A percentile compares a stretch with the other conserved stretches of the same genome.
These are phyloP conservation scores for Tursiops truncatus DNA, from an alignment of 2,113 vertebrate genomes.

Conservation along the genomic window DNA sequence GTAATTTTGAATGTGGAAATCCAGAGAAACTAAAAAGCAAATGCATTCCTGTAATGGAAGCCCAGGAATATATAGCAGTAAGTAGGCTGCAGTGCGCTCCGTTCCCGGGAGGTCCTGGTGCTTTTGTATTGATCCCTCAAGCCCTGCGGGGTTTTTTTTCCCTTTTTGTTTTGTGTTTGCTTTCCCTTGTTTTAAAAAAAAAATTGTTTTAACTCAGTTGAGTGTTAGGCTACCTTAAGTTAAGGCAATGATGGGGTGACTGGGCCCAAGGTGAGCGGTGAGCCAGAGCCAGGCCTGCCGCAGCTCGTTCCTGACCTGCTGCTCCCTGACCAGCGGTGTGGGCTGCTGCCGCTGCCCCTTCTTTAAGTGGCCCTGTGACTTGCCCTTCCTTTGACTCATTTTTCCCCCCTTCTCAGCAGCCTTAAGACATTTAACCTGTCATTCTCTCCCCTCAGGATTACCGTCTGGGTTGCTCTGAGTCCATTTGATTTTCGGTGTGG, in stretches of 20 bases:
- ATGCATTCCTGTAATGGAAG: slow-evolving; percentile 84
- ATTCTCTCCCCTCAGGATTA: neutral
- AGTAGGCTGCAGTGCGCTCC: slow-evolving; percentile 69
- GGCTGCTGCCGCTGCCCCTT: neutral
- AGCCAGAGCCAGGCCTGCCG: neutral
- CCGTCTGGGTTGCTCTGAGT: neutral
- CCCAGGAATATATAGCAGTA: slow-evolving; percentile 83
- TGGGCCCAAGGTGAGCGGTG: neutral
- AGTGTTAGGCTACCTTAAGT: neutral
- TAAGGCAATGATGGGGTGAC: neutral
- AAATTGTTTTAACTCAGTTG: neutral
- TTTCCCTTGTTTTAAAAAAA: neutral
- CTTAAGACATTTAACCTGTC: neutral
- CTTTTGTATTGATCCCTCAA: neutral
- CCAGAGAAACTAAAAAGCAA: slow-evolving; percentile 87
- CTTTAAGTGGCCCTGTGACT: neutral
- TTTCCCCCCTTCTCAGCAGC: neutral
- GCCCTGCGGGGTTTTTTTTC: neutral
- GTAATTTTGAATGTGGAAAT: slow-evolving; percentile 89
- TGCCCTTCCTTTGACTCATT: neutral
- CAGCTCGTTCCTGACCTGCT: neutral
- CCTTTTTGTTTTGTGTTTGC: slow-evolving; percentile 1
- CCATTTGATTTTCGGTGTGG: accelerated
- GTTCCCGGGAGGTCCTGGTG: neutral
- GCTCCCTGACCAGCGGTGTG: neutral